These are phyloP conservation scores for Calliopsis andreniformis DNA, from an alignment of 1,140 invertebrate species.

Conservation along the genomic window DNA sequence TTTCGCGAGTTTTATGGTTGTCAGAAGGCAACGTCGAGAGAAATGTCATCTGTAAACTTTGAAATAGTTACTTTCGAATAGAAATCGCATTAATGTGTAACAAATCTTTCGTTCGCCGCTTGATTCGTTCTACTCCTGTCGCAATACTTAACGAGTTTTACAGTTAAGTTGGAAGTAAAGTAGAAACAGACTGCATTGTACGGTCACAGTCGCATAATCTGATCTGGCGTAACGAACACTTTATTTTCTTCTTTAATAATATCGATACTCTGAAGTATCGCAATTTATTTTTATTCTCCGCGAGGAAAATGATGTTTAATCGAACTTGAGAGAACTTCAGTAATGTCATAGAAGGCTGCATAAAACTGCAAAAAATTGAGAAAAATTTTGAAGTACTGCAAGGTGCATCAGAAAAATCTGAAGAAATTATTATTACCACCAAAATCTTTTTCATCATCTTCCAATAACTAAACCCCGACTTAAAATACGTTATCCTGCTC, in stretches of 20 bases:
- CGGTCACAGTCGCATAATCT: neutral
- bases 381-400: too few relatives aligned
- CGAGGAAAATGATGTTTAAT: neutral
- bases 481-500: too few relatives aligned
- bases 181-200: neutral
- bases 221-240: neutral
- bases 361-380: too few relatives aligned
- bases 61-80: neutral
- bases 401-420: too few relatives aligned
- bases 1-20: slow-evolving; percentile 2
- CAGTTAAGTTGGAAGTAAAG: neutral
- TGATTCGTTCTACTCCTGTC: neutral
- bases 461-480: too few relatives aligned
- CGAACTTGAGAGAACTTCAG: neutral
- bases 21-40: slow-evolving; percentile 8
- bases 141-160: neutral
- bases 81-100: slow-evolving; percentile 9
- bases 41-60: slow-evolving; percentile 10
- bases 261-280: neutral
- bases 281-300: too few relatives aligned
- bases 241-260: slow-evolving; percentile 26
- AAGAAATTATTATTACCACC: too few relatives aligned
- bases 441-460: too few relatives aligned
- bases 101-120: neutral
- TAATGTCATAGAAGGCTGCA: too few relatives aligned